Base-by-base conservation (phyloP, 2,113 vertebrate genomes). In the Miniopterus natalensis region DNA sequence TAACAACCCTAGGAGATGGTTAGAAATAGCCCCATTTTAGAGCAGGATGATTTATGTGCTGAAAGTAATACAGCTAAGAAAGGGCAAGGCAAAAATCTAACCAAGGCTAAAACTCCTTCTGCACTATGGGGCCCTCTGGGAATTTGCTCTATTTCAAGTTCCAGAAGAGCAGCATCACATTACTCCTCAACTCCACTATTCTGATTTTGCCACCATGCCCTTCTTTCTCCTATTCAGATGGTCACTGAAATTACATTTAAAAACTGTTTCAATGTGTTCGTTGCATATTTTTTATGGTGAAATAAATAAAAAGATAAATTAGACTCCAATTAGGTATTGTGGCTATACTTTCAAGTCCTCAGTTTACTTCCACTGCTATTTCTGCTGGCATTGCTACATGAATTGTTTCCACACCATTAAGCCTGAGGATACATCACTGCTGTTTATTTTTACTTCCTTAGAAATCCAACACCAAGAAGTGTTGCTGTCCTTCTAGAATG, bases 191-290 rank as follows among this genome's bases (percentile, higher is more conserved):
- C 10, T 53, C 63, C 45, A 49, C 14, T 51, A 45, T 27, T 66
- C 17, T 79, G 65, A 79, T 45, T 70, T 68, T 20, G 3, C 42
- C 36, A 86, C 3, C 8, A 0, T 42, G 20, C 45, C n/a, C 57
- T 53, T 84, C 40, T 95, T 84, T 80, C 57, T 74, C n/a, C 65
- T 71, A 40, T 15, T 71, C 73, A 93, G 27, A 90, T 51, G 10
- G n/a, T 87, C 47, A 11, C 3, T 59, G 57, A 88, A 88, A 47
- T 80, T 79, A 91, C 59, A 80, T 45, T 88, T 51, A 23, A 75
- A 75, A 90, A 83, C 20, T 36, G 11, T 86, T 78, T 2, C 59
- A 90, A 31, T 8, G 47, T 83, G 29, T 84, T 81, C 51, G 84
- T 4, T 21, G 42, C 3, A 25, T 29, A 31, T 63, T 88, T 94